These are phyloP conservation scores for Parotocinclus haroldoi DNA, from an alignment of 2,797 vertebrate genomes.

Conservation along the genomic window DNA sequence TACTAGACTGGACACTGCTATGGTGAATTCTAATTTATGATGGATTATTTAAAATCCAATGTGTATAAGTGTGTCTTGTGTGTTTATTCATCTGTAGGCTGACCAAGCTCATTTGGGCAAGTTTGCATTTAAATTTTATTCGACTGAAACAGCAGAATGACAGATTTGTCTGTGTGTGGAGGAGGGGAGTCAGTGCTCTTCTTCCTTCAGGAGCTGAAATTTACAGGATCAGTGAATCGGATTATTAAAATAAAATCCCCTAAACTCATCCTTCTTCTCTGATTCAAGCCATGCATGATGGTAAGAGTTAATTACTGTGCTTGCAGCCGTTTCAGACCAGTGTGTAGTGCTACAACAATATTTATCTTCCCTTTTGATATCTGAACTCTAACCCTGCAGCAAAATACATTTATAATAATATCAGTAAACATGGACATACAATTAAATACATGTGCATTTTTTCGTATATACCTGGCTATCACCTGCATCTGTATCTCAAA, in stretches of 20 bases:
- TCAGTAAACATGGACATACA: too few relatives aligned
- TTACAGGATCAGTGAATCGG: slow-evolving; percentile 80
- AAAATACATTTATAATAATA: too few relatives aligned
- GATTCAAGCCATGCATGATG: slow-evolving; percentile 66
- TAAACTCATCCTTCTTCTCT: slow-evolving; percentile 45
- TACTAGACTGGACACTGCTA: too few relatives aligned
- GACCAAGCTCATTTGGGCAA: not conserved
- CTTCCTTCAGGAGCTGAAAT: slow-evolving; percentile 68
- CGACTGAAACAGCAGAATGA: slow-evolving; percentile 55
- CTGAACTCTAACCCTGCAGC: not conserved
- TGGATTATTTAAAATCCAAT: not conserved
- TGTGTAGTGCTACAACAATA: slow-evolving; percentile 39
- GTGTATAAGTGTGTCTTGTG: not conserved
- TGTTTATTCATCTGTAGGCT: slow-evolving; percentile 7
- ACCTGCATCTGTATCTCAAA: too few relatives aligned
- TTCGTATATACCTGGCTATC: too few relatives aligned
- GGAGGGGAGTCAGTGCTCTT: slow-evolving; percentile 47
- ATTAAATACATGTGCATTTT: too few relatives aligned
- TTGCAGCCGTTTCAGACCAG: slow-evolving; percentile 55
- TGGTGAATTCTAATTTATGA: too few relatives aligned
- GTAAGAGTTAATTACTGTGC: slow-evolving; percentile 74
- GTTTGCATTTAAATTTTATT: slow-evolving; percentile 59
- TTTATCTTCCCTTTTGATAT: slow-evolving; percentile 54
- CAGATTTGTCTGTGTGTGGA: slow-evolving; percentile 60
- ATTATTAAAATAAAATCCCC: slow-evolving; percentile 75